A percentile compares a stretch with the other conserved stretches of the same genome.
Evolutionary conservation across 2,888 invertebrate genomes (phyloP).

Genomic region (Maniola hyperantus): DNA sequence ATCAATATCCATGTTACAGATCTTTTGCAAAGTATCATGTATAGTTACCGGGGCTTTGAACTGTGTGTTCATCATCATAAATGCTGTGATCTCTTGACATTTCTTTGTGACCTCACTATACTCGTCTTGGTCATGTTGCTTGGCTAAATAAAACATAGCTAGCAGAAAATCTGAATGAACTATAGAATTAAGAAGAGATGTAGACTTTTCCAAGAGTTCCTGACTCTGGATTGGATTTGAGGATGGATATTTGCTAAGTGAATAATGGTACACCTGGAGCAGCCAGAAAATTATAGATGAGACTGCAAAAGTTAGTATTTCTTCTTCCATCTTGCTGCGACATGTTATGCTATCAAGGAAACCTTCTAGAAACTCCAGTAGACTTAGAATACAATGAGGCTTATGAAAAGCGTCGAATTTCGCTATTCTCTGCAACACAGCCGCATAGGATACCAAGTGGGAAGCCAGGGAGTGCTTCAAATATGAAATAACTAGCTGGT

Average conservation of each 20-base stretch:
- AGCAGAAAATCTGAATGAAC: conserved; percentile 88
- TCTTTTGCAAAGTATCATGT: conserved; percentile 83
- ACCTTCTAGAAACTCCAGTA: conserved; percentile 92
- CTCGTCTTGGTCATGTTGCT: conserved; percentile 89
- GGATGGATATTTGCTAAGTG: conserved; percentile 73
- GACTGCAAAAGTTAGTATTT: conserved; percentile 91
- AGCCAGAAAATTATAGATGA: conserved; percentile 92
- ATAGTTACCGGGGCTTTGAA: conserved; percentile 81
- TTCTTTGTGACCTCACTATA: conserved; percentile 87
- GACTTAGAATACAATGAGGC: conserved; percentile 92
- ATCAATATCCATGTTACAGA: conserved; percentile 85
- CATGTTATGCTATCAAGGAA: conserved; percentile 84
- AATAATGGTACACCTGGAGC: conserved; percentile 86
- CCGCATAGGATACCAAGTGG: conserved; percentile 95
- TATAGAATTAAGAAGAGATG: conserved; percentile 85
- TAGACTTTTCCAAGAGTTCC: conserved; percentile 87
- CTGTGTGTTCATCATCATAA: conserved; percentile 82
- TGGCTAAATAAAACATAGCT: conserved; percentile 92
- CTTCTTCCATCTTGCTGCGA: conserved; percentile 93
- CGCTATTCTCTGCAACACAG: conserved; percentile 93
- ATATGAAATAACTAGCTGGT: conserved; percentile 94
- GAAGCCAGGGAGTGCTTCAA: conserved; percentile 95
- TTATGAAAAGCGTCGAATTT: conserved; percentile 94
- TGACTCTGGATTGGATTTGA: conserved; percentile 78
- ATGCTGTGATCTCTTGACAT: conserved; percentile 87